These are phyloP conservation scores for Nomada fucata DNA, from an alignment of 2,888 invertebrate species.

Conservation along the genomic window DNA sequence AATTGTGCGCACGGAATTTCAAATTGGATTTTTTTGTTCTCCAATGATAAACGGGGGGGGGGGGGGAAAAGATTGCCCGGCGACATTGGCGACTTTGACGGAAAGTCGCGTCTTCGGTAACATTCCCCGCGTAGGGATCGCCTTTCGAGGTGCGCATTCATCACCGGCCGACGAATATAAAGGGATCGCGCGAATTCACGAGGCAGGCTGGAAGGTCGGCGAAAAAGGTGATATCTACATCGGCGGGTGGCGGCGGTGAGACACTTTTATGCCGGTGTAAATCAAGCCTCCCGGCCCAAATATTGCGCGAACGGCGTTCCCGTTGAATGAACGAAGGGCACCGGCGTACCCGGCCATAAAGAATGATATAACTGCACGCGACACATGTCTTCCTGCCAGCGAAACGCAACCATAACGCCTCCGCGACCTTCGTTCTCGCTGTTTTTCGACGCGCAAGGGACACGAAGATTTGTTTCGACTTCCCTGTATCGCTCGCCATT, in stretches of 20 bases:
- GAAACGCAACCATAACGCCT: constrained; percentile 64
- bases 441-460: constrained; percentile 52
- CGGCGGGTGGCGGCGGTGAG: constrained; percentile 21
- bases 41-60: not conserved
- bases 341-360: constrained; percentile 79
- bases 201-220: constrained; percentile 2
- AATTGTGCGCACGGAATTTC: constrained; percentile 9
- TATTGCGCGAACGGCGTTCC: constrained; percentile 76
- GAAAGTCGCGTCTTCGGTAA: not conserved
- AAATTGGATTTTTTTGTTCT: not conserved
- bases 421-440: constrained; percentile 38
- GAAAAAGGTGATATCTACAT: constrained; percentile 55
- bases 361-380: constrained; percentile 83
- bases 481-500: constrained; percentile 48
- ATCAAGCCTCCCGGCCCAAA: constrained; percentile 79
- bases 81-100: not conserved
- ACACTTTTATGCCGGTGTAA: constrained; percentile 81
- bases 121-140: constrained; percentile 5
- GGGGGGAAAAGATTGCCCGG: too few relatives aligned
- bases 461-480: constrained; percentile 81
- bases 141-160: constrained; percentile 15
- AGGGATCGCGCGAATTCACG: constrained; percentile 31
- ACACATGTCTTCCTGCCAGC: constrained; percentile 81
- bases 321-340: constrained; percentile 70
- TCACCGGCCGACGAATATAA: not conserved